Percentiles rank a stretch among this genome's conserved stretches.
These are phyloP conservation scores for Neofelis nebulosa DNA, from an alignment of 2,113 vertebrate species.

Conservation along the genomic window DNA sequence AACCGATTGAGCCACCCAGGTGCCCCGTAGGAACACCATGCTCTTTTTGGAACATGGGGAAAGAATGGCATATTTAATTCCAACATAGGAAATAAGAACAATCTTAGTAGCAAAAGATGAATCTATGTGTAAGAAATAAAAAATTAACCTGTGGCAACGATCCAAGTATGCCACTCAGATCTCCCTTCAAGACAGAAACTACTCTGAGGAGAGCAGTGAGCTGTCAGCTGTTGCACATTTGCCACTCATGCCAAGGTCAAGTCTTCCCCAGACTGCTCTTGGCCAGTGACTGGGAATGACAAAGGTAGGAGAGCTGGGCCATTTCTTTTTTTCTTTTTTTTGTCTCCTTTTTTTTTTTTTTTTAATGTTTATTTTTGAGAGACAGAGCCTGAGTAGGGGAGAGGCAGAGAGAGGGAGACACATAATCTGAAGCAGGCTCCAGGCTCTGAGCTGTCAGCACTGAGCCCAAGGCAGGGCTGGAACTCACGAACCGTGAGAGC, in stretches of 20 bases:
- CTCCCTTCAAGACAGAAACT: background rate
- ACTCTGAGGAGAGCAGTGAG: background rate
- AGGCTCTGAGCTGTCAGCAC: no score
- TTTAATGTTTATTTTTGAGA: no score
- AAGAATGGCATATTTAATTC: background rate
- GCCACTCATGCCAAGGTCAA: background rate
- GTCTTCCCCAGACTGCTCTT: background rate
- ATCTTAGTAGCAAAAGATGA: background rate
- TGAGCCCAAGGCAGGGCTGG: no score
- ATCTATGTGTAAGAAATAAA: background rate
- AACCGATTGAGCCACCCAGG: no score
- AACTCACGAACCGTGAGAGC: fast-evolving
- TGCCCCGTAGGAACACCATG: background rate
- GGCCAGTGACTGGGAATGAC: background rate
- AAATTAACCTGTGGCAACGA: background rate
- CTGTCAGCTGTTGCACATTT: background rate
- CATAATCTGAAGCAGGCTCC: no score
- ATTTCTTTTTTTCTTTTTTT: background rate
- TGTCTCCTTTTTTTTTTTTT: no score
- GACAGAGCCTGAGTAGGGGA: no score
- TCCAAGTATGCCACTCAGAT: background rate
- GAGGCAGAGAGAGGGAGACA: no score
- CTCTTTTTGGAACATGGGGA: background rate
- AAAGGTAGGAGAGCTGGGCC: background rate
- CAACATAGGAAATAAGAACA: background rate